phyloP scores from a whole-genome alignment of 2,113 vertebrate species.

The Semicossyphus pulcher region DNA sequence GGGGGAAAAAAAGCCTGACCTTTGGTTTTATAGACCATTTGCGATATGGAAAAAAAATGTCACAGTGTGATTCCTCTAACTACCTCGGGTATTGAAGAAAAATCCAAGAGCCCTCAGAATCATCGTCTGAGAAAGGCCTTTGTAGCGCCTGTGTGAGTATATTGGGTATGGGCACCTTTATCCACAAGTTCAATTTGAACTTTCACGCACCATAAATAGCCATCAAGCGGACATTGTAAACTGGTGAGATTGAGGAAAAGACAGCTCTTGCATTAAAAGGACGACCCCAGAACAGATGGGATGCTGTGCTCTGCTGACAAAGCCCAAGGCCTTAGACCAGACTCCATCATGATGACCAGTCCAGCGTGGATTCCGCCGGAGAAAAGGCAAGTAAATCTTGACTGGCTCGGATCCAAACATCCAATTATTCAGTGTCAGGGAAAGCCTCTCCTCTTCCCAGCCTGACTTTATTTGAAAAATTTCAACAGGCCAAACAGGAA shows the following conservation, averaged over 20 bases:
- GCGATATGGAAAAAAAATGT: slow-evolving; percentile 47
- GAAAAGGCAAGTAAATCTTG: slow-evolving; percentile 54
- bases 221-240: slow-evolving; percentile 56
- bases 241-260: slow-evolving; percentile 51
- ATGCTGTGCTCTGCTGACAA: slow-evolving; percentile 57
- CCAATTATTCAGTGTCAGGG: slow-evolving; percentile 63
- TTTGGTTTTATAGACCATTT: slow-evolving; percentile 83
- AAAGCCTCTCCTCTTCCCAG: slow-evolving; percentile 49
- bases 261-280: slow-evolving; percentile 54
- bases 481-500: slow-evolving; percentile 61
- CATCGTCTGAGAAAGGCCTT: slow-evolving; percentile 15
- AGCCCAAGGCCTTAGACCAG: slow-evolving; percentile 58
- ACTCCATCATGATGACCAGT: slow-evolving; percentile 61
- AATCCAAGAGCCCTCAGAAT: slow-evolving; percentile 28
- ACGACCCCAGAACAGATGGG: slow-evolving; percentile 68
- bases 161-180: slow-evolving; percentile 12
- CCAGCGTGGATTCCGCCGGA: slow-evolving; percentile 43
- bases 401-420: slow-evolving; percentile 64
- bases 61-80: slow-evolving; percentile 50
- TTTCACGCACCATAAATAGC: slow-evolving; percentile 76
- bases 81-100: slow-evolving; percentile 32
- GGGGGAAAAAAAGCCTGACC: slow-evolving; percentile 70
- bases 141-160: slow-evolving; percentile 12
- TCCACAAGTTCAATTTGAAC: slow-evolving; percentile 66
- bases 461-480: slow-evolving; percentile 64